These are phyloP conservation scores for Coptodon rendalli DNA, from an alignment of 2,113 vertebrate species.

Conservation along the genomic window DNA sequence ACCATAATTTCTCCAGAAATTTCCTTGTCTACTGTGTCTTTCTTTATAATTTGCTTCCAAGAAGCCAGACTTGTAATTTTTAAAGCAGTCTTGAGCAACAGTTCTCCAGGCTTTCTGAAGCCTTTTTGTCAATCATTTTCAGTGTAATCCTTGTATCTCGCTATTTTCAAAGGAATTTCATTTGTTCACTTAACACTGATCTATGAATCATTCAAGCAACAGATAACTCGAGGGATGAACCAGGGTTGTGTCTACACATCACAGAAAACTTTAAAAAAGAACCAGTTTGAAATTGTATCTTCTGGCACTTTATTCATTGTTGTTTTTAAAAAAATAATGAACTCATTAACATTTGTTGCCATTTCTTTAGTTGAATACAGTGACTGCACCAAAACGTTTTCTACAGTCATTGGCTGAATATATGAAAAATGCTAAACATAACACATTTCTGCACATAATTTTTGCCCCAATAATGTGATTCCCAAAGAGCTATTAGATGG, in stretches of 20 bases:
- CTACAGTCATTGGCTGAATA: neutral
- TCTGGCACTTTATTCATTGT: neutral
- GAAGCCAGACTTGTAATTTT: no score
- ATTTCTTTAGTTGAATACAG: neutral
- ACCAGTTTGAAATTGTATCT: neutral
- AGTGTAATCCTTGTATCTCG: no score
- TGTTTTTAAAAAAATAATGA: neutral
- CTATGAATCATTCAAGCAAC: neutral
- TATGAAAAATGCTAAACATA: rapidly evolving
- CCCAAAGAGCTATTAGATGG: neutral
- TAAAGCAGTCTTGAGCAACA: no score
- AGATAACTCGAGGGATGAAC: neutral
- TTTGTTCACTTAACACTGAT: neutral
- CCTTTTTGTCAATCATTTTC: no score
- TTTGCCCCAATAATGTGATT: neutral
- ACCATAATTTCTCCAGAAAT: no score
- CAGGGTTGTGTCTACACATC: neutral
- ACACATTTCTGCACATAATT: neutral
- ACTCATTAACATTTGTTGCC: neutral
- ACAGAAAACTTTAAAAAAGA: neutral
- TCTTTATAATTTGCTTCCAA: no score
- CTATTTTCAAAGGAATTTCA: neutral
- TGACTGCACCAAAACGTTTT: neutral
- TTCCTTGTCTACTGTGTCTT: no score
- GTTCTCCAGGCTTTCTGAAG: no score